These are phyloP conservation scores for Lithodes maja DNA, from an alignment of 2,888 invertebrate genomes.

Conservation along the genomic window DNA sequence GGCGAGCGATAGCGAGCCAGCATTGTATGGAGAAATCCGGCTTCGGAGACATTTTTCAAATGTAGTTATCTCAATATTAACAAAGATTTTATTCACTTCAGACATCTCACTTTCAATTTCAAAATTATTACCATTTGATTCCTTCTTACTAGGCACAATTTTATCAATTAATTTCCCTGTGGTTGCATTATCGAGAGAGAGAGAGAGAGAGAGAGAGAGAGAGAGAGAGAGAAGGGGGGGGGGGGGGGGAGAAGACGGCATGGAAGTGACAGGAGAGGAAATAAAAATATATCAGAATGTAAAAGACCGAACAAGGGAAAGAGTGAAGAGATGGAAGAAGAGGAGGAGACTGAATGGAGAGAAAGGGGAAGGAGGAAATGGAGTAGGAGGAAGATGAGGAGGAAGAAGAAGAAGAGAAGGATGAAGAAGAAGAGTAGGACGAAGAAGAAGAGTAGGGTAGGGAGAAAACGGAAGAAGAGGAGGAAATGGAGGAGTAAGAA, in stretches of 20 bases:
- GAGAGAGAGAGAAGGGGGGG: background rate
- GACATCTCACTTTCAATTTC: too few species aligned
- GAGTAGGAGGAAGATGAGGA: background rate
- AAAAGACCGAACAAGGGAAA: background rate
- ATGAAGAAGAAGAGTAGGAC: background rate
- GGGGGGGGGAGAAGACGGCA: background rate
- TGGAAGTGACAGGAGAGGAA: background rate
- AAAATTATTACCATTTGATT: too few species aligned
- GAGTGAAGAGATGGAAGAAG: conserved; percentile 3
- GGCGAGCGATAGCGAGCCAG: too few species aligned
- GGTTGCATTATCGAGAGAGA: background rate
- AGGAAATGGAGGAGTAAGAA: background rate
- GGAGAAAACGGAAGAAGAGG: background rate
- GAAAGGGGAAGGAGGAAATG: background rate
- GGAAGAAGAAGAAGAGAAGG: background rate
- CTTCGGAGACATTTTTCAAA: too few species aligned
- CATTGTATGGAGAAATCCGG: too few species aligned
- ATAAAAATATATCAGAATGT: background rate
- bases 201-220: background rate
- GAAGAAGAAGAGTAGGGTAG: background rate
- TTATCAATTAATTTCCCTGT: too few species aligned
- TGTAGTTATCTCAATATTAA: too few species aligned
- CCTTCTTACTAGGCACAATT: too few species aligned
- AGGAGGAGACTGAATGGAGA: conserved; percentile 13
- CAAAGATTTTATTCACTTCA: too few species aligned